These are phyloP conservation scores for Phoxinus phoxinus DNA, from an alignment of 2,113 vertebrate species.

Conservation along the genomic window DNA sequence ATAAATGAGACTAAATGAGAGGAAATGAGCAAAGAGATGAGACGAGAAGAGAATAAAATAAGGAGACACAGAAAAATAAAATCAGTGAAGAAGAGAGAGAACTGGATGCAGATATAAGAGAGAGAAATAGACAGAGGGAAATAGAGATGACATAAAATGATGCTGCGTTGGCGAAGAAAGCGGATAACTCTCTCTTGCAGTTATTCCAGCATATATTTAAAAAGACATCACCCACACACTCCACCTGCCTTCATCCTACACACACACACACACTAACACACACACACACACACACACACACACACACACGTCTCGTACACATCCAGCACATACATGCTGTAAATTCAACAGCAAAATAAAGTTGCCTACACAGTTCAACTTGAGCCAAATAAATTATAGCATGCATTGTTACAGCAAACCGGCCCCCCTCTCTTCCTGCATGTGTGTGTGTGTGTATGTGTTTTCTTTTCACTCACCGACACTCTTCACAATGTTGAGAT, in stretches of 20 bases:
- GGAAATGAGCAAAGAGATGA: neutral
- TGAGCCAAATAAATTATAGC: neutral
- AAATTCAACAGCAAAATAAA: slow-evolving; percentile 35
- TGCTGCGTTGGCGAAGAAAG: slow-evolving; percentile 32
- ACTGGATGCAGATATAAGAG: neutral
- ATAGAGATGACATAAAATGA: slow-evolving; percentile 31
- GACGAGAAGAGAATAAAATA: neutral
- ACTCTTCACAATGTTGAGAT: slow-evolving; percentile 74
- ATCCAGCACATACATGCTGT: slow-evolving; percentile 1
- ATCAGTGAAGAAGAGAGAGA: neutral
- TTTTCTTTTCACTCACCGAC: slow-evolving; percentile 68
- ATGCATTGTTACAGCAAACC: neutral
- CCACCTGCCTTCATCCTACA: slow-evolving; percentile 49
- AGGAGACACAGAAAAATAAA: neutral
- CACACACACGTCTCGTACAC: neutral
- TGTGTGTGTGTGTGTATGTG: slow-evolving; percentile 34
- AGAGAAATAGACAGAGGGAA: slow-evolving; percentile 6
- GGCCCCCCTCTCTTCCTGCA: neutral
- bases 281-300: neutral
- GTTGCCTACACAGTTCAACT: slow-evolving; percentile 32
- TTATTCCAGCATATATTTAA: slow-evolving; percentile 40
- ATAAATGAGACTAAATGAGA: neutral
- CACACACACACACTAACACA: slow-evolving; percentile 14
- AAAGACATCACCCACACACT: slow-evolving; percentile 44
- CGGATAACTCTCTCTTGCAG: slow-evolving; percentile 21